A percentile compares a stretch with the other conserved stretches of the same genome.
These are phyloP conservation scores for Tarsius wallacei DNA, from an alignment of 2,797 vertebrate genomes.

Conservation along the genomic window DNA sequence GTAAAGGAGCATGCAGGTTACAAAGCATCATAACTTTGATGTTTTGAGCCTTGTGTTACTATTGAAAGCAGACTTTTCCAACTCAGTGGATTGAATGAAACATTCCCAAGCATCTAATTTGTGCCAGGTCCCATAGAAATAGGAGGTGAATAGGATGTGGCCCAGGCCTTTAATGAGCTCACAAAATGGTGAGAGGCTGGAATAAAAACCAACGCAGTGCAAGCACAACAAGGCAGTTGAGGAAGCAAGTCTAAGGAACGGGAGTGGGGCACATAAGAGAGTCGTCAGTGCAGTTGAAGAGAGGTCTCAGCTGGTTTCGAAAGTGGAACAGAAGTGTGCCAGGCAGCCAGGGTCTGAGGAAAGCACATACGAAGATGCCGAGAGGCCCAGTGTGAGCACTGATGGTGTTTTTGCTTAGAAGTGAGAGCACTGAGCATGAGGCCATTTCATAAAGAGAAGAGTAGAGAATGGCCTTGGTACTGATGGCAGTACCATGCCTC, in stretches of 20 bases:
- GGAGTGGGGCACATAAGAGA: not conserved
- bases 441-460: not conserved
- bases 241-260: not conserved
- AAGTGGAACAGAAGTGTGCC: not conserved
- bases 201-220: accelerated
- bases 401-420: accelerated
- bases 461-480: not conserved
- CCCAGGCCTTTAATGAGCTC: not conserved
- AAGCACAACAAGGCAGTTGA: no score
- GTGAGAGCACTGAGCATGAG: not conserved
- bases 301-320: not conserved
- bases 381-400: not conserved
- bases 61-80: conserved; percentile 25
- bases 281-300: not conserved
- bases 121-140: not conserved
- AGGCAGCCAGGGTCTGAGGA: not conserved
- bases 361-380: not conserved
- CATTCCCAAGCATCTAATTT: not conserved
- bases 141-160: not conserved
- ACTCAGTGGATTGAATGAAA: not conserved
- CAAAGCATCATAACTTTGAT: not conserved
- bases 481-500: not conserved
- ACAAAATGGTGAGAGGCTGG: not conserved
- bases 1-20: not conserved
- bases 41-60: not conserved